Conservation (phyloP, 1,140 invertebrate species). For the Hirudo medicinalis region DNA sequence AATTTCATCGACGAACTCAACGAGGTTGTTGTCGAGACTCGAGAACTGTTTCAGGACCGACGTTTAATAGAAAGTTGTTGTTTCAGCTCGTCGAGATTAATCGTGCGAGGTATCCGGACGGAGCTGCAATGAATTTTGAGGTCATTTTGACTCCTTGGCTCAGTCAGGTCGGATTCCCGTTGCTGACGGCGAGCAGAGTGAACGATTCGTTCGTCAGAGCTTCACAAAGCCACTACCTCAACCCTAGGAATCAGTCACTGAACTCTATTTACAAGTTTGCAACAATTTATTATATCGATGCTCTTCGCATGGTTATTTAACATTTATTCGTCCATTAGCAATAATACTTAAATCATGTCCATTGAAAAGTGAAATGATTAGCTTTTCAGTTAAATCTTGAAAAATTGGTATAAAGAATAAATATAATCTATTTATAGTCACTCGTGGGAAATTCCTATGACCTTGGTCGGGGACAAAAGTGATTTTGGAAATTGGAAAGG, state of each 20-base stretch:
- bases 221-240: not conserved
- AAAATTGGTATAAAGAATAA: not conserved
- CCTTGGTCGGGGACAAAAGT: too few species aligned
- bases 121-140: not conserved
- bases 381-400: not conserved
- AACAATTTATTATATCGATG: too few species aligned
- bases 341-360: not conserved
- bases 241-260: not conserved
- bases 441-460: too few species aligned
- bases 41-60: too few species aligned
- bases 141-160: constrained; percentile 9
- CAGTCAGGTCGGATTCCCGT: constrained; percentile 11
- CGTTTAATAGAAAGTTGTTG: not conserved
- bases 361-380: not conserved
- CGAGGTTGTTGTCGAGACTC: too few species aligned
- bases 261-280: too few species aligned
- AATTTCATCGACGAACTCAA: too few species aligned
- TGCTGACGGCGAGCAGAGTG: not conserved
- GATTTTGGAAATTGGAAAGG: too few species aligned
- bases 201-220: not conserved
- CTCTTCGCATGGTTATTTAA: too few species aligned
- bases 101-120: constrained; percentile 6
- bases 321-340: too few species aligned
- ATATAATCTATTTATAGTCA: too few species aligned
- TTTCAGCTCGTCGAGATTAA: constrained; percentile 8